phyloP scores from a whole-genome alignment of 2,888 invertebrate species.

The Callyntrura guangdongensis region DNA sequence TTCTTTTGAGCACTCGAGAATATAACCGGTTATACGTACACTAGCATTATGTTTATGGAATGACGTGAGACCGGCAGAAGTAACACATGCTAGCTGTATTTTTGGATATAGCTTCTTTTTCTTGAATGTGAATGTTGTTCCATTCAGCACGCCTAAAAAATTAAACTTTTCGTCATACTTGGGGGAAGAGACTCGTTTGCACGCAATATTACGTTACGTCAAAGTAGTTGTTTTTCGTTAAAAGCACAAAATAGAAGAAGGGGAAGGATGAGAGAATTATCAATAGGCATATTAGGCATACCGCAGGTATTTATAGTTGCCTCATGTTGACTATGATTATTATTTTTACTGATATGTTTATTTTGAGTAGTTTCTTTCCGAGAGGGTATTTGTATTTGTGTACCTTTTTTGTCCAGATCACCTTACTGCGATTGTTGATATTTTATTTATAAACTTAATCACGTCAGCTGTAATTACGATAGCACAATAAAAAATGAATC shows the following conservation, averaged over 20 bases:
- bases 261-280: not conserved
- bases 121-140: not conserved
- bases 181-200: slow-evolving; percentile 48
- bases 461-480: slow-evolving; percentile 62
- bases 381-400: not conserved
- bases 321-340: not conserved
- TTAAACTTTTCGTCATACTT: slow-evolving; percentile 46
- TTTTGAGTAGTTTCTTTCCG: not conserved
- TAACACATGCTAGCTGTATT: not conserved
- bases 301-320: no score
- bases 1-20: not conserved
- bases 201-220: slow-evolving; percentile 50
- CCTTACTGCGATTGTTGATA: not conserved
- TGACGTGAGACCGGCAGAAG: not conserved
- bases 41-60: not conserved
- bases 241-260: not conserved
- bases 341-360: not conserved
- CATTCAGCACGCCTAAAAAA: slow-evolving; percentile 28
- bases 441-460: slow-evolving; percentile 24
- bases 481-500: slow-evolving; percentile 52
- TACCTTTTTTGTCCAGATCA: not conserved
- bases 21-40: not conserved
- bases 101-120: no score
- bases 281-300: no score
- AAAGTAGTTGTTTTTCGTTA: not conserved